A percentile compares a stretch with the other conserved stretches of the same genome.
phyloP scores from a whole-genome alignment of 2,888 invertebrate genomes.

The Arrhopalites spinosus region DNA sequence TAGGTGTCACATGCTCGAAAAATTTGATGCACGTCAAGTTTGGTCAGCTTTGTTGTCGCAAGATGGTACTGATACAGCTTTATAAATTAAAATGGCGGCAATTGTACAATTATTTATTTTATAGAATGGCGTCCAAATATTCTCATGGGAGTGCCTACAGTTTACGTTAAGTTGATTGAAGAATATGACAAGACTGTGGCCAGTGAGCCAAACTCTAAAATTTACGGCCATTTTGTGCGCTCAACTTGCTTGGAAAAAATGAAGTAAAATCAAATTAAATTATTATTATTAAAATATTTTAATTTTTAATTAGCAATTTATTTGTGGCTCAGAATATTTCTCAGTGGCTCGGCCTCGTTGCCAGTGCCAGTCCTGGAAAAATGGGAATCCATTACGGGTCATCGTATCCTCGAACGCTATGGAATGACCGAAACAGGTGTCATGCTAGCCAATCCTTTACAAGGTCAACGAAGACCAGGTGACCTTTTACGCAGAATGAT shows the following conservation, averaged over 20 bases:
- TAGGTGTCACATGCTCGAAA: conserved; percentile 61
- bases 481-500: too few relatives aligned
- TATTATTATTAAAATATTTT: too few relatives aligned
- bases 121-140: conserved; percentile 69
- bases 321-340: conserved; percentile 73
- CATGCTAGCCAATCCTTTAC: conserved; percentile 78
- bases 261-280: conserved; percentile 59
- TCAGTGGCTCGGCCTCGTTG: conserved; percentile 80
- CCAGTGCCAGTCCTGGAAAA: conserved; percentile 72
- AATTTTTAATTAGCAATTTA: neutral
- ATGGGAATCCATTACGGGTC: conserved; percentile 83
- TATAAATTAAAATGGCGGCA: too few relatives aligned
- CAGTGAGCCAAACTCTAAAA: conserved; percentile 62
- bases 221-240: conserved; percentile 66
- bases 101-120: too few relatives aligned
- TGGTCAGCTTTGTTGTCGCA: conserved; percentile 77
- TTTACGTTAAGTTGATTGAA: conserved; percentile 77
- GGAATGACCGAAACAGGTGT: conserved; percentile 86
- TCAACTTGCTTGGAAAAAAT: conserved; percentile 63
- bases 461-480: conserved; percentile 66
- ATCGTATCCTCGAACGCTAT: conserved; percentile 77
- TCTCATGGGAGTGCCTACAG: conserved; percentile 88
- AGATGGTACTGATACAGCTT: conserved; percentile 68
- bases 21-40: conserved; percentile 71
- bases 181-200: conserved; percentile 69